Percentiles rank a stretch among this genome's conserved stretches.
Evolutionary conservation across 2,797 vertebrate genomes (phyloP).

Genomic region (Girardinus metallicus): DNA sequence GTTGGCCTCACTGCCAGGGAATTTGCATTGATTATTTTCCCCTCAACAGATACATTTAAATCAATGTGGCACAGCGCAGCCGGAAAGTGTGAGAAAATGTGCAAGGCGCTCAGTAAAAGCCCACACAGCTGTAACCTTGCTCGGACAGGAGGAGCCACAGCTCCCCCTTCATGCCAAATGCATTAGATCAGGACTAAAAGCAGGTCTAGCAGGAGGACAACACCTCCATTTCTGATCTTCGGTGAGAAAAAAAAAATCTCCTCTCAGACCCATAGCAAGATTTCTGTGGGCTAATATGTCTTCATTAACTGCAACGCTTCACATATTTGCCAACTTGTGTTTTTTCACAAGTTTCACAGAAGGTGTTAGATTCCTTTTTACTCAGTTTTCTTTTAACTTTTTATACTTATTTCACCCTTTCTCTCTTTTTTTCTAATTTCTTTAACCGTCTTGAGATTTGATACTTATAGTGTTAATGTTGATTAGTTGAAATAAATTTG

Average conservation of each 20-base stretch:
- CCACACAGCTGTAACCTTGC: constrained; percentile 73
- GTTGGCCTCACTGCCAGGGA: constrained; percentile 87
- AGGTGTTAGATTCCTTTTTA: constrained; percentile 22
- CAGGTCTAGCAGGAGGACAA: constrained; percentile 31
- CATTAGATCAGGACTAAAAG: constrained; percentile 80
- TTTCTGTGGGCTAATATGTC: constrained; percentile 65
- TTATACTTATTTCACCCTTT: constrained; percentile 5
- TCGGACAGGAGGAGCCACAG: constrained; percentile 90
- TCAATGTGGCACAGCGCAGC: constrained; percentile 87
- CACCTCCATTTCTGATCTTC: constrained; percentile 51
- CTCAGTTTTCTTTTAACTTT: constrained; percentile 16
- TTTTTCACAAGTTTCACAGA: constrained; percentile 36
- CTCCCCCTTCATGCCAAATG: constrained; percentile 96
- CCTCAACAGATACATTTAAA: constrained; percentile 93
- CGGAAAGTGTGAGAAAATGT: constrained; percentile 82
- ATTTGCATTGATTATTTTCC: constrained; percentile 98
- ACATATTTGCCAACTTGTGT: constrained; percentile 45
- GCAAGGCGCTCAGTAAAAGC: constrained; percentile 64
- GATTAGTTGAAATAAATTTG: constrained; percentile 37
- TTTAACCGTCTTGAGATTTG: constrained; percentile 4
- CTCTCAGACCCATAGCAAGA: constrained; percentile 44
- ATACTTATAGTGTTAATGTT: constrained; percentile 20
- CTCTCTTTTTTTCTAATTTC: constrained; percentile 16
- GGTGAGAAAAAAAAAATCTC: constrained; percentile 41
- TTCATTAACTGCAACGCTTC: constrained; percentile 67